These are phyloP conservation scores for Coenonympha glycerion DNA, from an alignment of 2,888 invertebrate species.

Conservation along the genomic window DNA sequence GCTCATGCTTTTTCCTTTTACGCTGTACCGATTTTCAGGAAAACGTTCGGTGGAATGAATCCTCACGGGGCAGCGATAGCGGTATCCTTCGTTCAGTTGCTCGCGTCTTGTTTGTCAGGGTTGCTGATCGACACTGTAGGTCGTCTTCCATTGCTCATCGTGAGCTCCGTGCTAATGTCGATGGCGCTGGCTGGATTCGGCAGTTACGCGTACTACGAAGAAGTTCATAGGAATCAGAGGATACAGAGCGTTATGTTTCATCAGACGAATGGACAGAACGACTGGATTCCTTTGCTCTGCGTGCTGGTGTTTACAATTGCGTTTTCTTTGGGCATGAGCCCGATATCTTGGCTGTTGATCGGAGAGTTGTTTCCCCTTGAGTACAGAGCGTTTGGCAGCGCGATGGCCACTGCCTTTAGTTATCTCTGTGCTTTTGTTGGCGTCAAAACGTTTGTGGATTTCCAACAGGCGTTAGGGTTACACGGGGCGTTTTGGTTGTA, in stretches of 20 bases:
- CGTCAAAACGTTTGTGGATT: conserved; percentile 90
- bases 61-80: conserved; percentile 90
- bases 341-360: conserved; percentile 89
- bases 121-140: conserved; percentile 91
- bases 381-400: conserved; percentile 89
- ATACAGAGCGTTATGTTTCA: conserved; percentile 71
- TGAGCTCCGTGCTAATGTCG: conserved; percentile 89
- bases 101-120: conserved; percentile 88
- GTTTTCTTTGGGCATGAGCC: conserved; percentile 90
- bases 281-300: conserved; percentile 89
- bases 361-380: conserved; percentile 89
- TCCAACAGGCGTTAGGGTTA: conserved; percentile 83
- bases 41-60: conserved; percentile 87
- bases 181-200: conserved; percentile 90
- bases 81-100: conserved; percentile 87
- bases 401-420: conserved; percentile 89
- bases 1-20: conserved; percentile 91
- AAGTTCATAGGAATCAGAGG: conserved; percentile 76
- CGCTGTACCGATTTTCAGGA: conserved; percentile 89
- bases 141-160: conserved; percentile 86
- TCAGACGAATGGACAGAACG: conserved; percentile 77
- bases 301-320: conserved; percentile 89
- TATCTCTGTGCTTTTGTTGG: conserved; percentile 91
- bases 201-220: conserved; percentile 88
- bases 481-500: conserved; percentile 94